phyloP scores from a whole-genome alignment of 2,888 invertebrate genomes.

The Tenthredo mesomela region DNA sequence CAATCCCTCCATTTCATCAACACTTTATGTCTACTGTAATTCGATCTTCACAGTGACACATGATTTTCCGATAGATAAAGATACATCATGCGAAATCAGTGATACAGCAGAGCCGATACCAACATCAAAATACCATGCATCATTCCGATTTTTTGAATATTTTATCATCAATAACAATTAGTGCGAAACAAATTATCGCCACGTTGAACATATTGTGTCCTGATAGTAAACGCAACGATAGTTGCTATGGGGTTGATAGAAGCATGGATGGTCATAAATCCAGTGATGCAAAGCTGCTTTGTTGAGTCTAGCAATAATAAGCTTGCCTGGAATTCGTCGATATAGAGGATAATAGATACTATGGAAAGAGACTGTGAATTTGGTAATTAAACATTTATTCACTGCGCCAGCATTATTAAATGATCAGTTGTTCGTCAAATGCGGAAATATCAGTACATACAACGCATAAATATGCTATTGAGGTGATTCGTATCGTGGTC shows the following conservation, averaged over 20 bases:
- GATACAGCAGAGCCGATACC: neutral
- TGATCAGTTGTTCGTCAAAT: no score
- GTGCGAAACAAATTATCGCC: neutral
- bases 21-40: neutral
- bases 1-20: neutral
- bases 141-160: neutral
- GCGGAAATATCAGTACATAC: no score
- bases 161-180: neutral
- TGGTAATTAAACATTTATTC: neutral
- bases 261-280: slow-evolving; percentile 23
- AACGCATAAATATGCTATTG: no score
- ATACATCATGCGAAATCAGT: neutral
- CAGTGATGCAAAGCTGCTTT: neutral
- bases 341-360: neutral
- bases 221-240: neutral
- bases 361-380: neutral
- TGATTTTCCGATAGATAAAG: neutral
- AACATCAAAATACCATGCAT: neutral
- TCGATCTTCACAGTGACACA: neutral
- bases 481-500: no score
- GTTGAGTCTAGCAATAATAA: neutral
- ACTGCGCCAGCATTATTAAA: no score
- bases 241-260: slow-evolving; percentile 21
- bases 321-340: neutral
- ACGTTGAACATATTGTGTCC: neutral